These are phyloP conservation scores for Liolophura sinensis DNA, from an alignment of 1,140 invertebrate genomes.

Conservation along the genomic window DNA sequence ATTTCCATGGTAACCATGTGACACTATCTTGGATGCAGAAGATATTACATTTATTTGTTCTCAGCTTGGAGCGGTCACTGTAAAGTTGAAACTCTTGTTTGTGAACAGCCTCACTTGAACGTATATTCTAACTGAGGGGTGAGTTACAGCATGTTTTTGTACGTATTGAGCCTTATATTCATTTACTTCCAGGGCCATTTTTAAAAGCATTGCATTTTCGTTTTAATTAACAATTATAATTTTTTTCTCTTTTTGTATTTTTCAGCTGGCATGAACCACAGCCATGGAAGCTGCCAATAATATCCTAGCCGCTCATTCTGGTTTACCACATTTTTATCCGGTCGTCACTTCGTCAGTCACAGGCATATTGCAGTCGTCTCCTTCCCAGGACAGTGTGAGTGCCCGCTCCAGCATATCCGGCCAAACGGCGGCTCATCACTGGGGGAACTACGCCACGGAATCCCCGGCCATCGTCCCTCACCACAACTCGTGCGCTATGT, in stretches of 20 bases:
- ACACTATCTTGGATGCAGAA: no score
- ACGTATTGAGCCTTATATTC: no score
- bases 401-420: conserved; percentile 25
- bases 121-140: no score
- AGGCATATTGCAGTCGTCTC: conserved; percentile 29
- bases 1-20: no score
- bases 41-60: no score
- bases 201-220: no score
- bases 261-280: conserved; percentile 40
- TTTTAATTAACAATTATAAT: no score
- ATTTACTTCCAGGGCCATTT: no score
- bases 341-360: conserved; percentile 39
- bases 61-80: no score
- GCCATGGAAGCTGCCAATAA: conserved; percentile 39
- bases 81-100: no score
- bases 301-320: conserved; percentile 45
- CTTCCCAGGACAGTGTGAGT: conserved; percentile 20
- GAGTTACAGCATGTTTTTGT: no score
- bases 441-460: conserved; percentile 41
- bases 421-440: conserved; percentile 36
- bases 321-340: conserved; percentile 41
- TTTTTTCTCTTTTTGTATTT: conserved; percentile 2
- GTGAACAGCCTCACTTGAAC: no score
- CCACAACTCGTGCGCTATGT: conserved; percentile 50
- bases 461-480: conserved; percentile 22